Conservation (phyloP, 2,888 invertebrate species). For the Nephrocerus scutellatus region DNA sequence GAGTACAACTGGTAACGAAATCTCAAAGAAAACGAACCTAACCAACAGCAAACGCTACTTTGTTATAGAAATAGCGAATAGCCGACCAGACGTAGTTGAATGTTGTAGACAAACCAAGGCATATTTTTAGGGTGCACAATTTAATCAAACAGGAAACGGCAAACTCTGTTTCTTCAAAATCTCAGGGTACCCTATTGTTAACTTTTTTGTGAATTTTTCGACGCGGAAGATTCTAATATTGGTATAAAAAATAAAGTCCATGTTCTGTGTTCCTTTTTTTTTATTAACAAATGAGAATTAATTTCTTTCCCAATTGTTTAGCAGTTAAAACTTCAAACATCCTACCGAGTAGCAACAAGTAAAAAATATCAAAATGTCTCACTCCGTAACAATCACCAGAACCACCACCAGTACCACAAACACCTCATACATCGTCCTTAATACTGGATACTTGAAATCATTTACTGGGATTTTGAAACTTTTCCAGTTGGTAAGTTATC, state of each 20-base stretch:
- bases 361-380: constrained; percentile 61
- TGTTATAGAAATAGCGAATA: no score
- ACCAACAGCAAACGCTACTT: no score
- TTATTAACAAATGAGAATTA: constrained; percentile 1
- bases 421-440: constrained; percentile 69
- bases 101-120: no score
- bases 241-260: constrained; percentile 1
- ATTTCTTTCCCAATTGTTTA: constrained; percentile 10
- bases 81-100: no score
- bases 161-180: no score
- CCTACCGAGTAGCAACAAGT: constrained; percentile 6
- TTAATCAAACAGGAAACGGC: no score
- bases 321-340: constrained; percentile 14
- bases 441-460: constrained; percentile 73
- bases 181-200: no score
- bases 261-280: not conserved
- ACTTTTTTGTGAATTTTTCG: no score
- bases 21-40: no score
- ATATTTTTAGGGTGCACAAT: no score
- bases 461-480: constrained; percentile 74
- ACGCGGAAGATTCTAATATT: no score
- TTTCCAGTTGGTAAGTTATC: constrained; percentile 62
- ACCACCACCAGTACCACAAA: constrained; percentile 75
- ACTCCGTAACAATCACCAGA: constrained; percentile 78
- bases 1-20: no score